Conservation (phyloP, 2,797 vertebrate species). For the Gobionotothen gibberifrons region DNA sequence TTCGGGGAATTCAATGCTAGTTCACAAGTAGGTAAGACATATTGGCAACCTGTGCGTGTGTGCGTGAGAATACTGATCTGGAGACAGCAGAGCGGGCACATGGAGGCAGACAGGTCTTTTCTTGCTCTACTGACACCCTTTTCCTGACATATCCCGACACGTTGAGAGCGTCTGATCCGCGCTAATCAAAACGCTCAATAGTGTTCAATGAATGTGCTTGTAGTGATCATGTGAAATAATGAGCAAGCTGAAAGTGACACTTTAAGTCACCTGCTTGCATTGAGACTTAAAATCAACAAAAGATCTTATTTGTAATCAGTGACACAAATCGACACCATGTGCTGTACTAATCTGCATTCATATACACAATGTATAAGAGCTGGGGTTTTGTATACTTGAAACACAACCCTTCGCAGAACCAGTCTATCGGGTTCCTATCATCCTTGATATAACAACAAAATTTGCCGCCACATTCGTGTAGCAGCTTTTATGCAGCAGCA, state of each 20-base stretch:
- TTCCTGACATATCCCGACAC: conserved; percentile 82
- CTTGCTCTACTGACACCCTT: conserved; percentile 76
- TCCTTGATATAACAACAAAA: conserved; percentile 64
- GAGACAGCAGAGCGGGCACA: conserved; percentile 50
- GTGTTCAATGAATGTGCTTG: neutral
- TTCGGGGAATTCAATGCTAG: conserved; percentile 8
- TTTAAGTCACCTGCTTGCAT: neutral
- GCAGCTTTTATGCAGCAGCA: neutral
- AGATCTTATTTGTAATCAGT: neutral
- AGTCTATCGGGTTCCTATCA: conserved; percentile 67
- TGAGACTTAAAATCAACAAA: neutral
- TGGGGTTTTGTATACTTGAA: conserved; percentile 15
- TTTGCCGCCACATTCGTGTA: conserved; percentile 43
- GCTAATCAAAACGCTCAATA: conserved; percentile 60
- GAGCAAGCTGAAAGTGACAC: neutral
- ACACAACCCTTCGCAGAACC: conserved; percentile 58
- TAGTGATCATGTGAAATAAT: neutral
- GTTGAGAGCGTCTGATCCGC: conserved; percentile 59
- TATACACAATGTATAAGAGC: neutral
- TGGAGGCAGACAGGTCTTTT: conserved; percentile 80
- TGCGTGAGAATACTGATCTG: conserved; percentile 35
- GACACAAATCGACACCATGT: neutral
- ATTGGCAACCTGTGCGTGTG: conserved; percentile 6
- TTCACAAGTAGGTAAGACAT: neutral
- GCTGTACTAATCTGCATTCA: neutral